Evolutionary conservation across 2,888 invertebrate genomes (phyloP).

Genomic region (Pyrrhia umbra): DNA sequence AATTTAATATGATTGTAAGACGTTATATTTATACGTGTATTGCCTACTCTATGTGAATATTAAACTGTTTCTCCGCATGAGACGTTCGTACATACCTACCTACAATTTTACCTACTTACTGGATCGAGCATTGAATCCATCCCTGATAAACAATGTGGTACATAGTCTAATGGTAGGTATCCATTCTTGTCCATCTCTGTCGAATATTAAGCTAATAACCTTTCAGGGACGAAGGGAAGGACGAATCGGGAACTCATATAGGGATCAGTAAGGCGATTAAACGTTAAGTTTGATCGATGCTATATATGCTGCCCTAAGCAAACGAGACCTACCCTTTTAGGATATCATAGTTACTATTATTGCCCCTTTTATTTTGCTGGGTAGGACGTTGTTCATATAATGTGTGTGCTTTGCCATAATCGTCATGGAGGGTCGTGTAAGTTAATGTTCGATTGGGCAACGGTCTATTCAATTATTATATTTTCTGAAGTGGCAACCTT

Average conservation of each 20-base stretch:
- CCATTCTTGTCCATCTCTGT: constrained; percentile 6
- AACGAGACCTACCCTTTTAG: constrained; percentile 60
- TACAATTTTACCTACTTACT: neutral
- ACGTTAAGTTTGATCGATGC: constrained; percentile 67
- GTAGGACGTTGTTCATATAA: constrained; percentile 62
- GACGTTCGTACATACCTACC: neutral
- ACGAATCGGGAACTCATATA: constrained; percentile 56
- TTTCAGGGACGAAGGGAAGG: constrained; percentile 25
- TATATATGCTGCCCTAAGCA: constrained; percentile 65
- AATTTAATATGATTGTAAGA: too few relatives aligned
- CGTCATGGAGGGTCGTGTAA: constrained; percentile 44
- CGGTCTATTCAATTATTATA: constrained; percentile 38
- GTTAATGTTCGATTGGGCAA: constrained; percentile 43
- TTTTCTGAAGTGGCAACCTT: constrained; percentile 18
- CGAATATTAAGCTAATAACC: constrained; percentile 38
- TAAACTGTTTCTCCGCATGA: neutral
- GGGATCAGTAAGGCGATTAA: constrained; percentile 67
- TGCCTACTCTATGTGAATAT: neutral
- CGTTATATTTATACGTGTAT: too few relatives aligned
- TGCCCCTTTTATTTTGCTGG: constrained; percentile 62
- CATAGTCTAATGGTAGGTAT: neutral
- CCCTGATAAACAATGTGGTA: neutral
- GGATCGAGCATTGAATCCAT: neutral
- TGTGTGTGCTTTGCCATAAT: constrained; percentile 56
- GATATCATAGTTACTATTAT: constrained; percentile 62